A percentile compares a stretch with the other conserved stretches of the same genome.
These are phyloP conservation scores for Chaetoderma sp. DNA, from an alignment of 2,888 invertebrate species.

Conservation along the genomic window DNA sequence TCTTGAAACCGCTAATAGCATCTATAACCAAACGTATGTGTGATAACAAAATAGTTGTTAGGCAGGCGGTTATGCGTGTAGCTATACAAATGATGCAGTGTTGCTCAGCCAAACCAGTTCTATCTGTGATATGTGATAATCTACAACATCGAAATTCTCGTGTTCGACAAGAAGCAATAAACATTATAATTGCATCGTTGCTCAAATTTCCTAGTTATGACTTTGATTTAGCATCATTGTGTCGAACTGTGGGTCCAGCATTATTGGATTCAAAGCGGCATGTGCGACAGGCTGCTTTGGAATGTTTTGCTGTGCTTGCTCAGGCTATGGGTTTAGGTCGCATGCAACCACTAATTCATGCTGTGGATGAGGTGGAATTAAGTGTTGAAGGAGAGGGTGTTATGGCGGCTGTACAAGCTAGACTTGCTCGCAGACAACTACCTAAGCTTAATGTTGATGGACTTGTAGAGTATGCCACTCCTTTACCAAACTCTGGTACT, in stretches of 20 bases:
- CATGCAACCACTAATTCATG: conserved; percentile 73
- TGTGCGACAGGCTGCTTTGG: conserved; percentile 83
- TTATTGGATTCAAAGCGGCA: conserved; percentile 78
- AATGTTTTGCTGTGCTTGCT: conserved; percentile 82
- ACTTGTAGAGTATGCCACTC: conserved; percentile 81
- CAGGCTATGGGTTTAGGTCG: conserved; percentile 77
- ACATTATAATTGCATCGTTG: conserved; percentile 81
- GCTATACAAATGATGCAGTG: conserved; percentile 72
- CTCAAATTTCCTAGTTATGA: conserved; percentile 84
- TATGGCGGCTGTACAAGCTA: conserved; percentile 79
- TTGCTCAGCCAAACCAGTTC: conserved; percentile 72
- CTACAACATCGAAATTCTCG: conserved; percentile 71
- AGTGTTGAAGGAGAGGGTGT: conserved; percentile 69
- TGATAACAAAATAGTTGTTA: conserved; percentile 72
- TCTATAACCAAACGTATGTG: conserved; percentile 71
- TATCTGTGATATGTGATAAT: conserved; percentile 72
- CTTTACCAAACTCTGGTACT: conserved; percentile 72
- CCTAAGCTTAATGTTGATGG: conserved; percentile 80
- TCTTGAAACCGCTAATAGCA: conserved; percentile 71
- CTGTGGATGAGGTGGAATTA: conserved; percentile 70
- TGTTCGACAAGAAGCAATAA: conserved; percentile 81
- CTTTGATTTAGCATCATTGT: conserved; percentile 74
- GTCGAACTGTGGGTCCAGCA: conserved; percentile 70
- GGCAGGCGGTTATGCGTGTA: conserved; percentile 71
- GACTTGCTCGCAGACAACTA: conserved; percentile 80